These are phyloP conservation scores for Trachemys scripta DNA, from an alignment of 2,113 vertebrate genomes.

Conservation along the genomic window DNA sequence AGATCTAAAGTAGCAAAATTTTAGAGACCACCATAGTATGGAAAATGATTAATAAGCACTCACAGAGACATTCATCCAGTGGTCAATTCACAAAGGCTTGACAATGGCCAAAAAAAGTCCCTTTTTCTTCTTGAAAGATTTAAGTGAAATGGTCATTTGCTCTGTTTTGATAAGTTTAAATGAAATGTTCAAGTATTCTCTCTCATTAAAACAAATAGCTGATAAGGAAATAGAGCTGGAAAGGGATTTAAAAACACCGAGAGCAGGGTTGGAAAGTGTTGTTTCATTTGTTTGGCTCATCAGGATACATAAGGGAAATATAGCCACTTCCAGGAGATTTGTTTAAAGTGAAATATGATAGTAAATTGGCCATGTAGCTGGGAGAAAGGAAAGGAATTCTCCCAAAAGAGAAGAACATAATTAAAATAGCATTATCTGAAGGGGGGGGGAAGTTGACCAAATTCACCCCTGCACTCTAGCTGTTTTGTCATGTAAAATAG, in stretches of 20 bases:
- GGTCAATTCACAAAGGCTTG: constrained; percentile 49
- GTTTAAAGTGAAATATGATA: background rate
- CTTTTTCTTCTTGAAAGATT: constrained; percentile 58
- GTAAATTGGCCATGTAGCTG: background rate
- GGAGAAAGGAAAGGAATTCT: background rate
- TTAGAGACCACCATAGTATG: constrained; percentile 31
- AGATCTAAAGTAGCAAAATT: background rate
- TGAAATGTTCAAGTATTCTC: constrained; percentile 59
- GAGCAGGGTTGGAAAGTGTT: background rate
- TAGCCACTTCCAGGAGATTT: background rate
- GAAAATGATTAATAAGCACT: constrained; percentile 58
- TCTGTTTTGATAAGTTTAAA: constrained; percentile 56
- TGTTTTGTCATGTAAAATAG: background rate
- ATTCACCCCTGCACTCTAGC: background rate
- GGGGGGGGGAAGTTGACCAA: background rate
- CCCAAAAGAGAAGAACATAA: background rate
- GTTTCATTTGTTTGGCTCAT: background rate
- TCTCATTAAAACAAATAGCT: constrained; percentile 45
- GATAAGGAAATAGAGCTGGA: constrained; percentile 39
- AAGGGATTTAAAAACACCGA: background rate
- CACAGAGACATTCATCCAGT: constrained; percentile 50
- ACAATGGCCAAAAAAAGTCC: constrained; percentile 27
- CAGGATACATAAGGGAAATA: background rate
- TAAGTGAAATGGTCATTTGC: constrained; percentile 55
- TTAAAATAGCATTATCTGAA: background rate